Evolutionary conservation across 2,113 vertebrate genomes (phyloP).

Genomic region (Phycodurus eques): DNA sequence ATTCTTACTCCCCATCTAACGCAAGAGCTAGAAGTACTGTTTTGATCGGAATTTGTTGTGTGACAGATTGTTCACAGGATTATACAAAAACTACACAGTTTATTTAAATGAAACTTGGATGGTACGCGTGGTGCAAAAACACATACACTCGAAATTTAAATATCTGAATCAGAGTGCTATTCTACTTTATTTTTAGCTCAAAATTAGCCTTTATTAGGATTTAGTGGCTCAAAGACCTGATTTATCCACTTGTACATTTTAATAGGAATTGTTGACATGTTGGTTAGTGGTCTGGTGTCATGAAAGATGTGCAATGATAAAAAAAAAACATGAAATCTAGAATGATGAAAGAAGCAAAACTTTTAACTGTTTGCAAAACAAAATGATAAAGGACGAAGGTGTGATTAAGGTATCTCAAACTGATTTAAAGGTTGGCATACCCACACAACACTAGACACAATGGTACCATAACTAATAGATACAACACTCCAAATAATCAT

Average conservation of each 20-base stretch:
- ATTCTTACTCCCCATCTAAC: background rate
- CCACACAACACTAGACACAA: background rate
- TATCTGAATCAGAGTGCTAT: background rate
- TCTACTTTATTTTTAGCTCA: background rate
- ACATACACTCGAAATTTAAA: too few relatives aligned
- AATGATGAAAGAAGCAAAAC: too few relatives aligned
- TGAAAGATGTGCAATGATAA: too few relatives aligned
- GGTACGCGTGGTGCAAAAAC: too few relatives aligned
- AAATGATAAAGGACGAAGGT: background rate
- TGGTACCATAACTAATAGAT: background rate
- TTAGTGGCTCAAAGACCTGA: background rate
- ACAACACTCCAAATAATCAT: background rate
- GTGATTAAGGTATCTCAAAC: background rate
- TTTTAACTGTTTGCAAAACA: background rate
- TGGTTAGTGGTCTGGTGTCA: too few relatives aligned
- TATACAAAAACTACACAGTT: background rate
- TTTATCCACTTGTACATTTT: background rate
- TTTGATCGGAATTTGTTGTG: background rate
- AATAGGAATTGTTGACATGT: too few relatives aligned
- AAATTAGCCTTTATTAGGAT: background rate
- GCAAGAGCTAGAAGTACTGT: background rate
- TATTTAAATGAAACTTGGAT: background rate
- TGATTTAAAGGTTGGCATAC: background rate
- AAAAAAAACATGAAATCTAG: too few relatives aligned
- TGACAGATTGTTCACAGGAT: too few relatives aligned